Base-by-base conservation (phyloP, 2,888 invertebrate genomes). In the Macaria liturata region DNA sequence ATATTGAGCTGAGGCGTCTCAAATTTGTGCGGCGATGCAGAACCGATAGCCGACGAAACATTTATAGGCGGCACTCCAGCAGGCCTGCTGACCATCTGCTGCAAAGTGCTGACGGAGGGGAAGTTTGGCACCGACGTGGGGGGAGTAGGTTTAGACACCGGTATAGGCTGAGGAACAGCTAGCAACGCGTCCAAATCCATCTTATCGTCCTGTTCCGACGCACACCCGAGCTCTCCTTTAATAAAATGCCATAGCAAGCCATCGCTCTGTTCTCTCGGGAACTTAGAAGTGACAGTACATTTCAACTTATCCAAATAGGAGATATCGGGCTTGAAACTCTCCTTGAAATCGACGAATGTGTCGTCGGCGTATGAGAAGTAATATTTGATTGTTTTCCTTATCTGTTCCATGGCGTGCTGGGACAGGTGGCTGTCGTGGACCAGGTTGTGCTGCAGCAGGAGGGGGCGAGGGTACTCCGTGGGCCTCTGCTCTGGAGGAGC, bases 401-500 rank as follows among this genome's bases (percentile, higher is more conserved):
- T 97, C 88, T 98, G 97, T 65, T 95, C 95, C 83, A 97, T 95
- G 9, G 97, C 94, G 75, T 96, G 96, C 67, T 95, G 94, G 0
- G 97, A 94, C 54, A 98, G 91, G 71, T 96, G 95, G 53, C 95
- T 94, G 75, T 98, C 98, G 72, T 97, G 95, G 3, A 95, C 90
- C 64, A 97, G 94, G 62, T 95, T 96, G 79, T 97, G 98, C 67
- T 96, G 96, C 89, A 98, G 95, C 47, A 96, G 92, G 95, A 98
- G 96, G 0, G 98, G 98, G 46, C 97, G 94, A 0, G 98, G 98
- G 83, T 98, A 98, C 84, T 98, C 98, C 54, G 96, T 95, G 7
- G 97, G 97, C 70, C 97, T 94, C 75, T 96, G 96, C 91, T 98
- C 98, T 46, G 97, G 96, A 3, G 98, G 98, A n/a, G 98, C 98